These are phyloP conservation scores for Malurus splendens DNA, from an alignment of 2,797 vertebrate genomes.

Conservation along the genomic window DNA sequence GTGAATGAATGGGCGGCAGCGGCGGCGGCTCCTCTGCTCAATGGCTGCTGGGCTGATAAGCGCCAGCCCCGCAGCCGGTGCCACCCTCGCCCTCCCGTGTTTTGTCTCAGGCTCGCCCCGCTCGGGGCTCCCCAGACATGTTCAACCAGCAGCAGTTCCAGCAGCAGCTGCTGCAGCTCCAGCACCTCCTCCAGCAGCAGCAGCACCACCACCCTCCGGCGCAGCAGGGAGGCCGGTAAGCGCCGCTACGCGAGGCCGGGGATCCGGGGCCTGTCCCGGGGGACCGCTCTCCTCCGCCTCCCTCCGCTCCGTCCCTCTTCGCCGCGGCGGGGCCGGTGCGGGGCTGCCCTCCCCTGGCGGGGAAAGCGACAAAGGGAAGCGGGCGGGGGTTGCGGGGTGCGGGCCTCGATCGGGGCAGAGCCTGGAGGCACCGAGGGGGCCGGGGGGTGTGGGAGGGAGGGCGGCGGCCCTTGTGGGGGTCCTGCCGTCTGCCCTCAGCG, in stretches of 20 bases:
- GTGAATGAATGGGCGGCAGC: slow-evolving; percentile 49
- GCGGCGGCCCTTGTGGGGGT: neutral
- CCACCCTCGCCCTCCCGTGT: slow-evolving; percentile 11
- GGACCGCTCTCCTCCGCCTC: neutral
- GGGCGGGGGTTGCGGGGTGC: neutral
- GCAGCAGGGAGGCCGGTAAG: slow-evolving; percentile 80
- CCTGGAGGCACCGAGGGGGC: neutral
- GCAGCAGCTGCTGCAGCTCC: slow-evolving; percentile 71
- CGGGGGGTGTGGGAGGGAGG: neutral
- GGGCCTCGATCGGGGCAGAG: neutral
- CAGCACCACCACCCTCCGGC: slow-evolving; percentile 66
- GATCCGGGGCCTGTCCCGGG: slow-evolving; percentile 53
- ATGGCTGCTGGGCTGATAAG: slow-evolving; percentile 36
- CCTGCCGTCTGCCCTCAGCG: neutral
- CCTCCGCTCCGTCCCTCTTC: neutral
- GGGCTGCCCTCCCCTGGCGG: neutral
- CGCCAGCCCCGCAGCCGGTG: slow-evolving; percentile 14
- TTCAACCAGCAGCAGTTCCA: slow-evolving; percentile 85
- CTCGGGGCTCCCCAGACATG: slow-evolving; percentile 59
- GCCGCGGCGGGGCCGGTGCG: neutral
- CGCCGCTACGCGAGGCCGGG: slow-evolving; percentile 50
- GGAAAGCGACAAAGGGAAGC: neutral
- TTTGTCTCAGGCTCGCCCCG: slow-evolving; percentile 38
- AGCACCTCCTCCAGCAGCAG: slow-evolving; percentile 64
- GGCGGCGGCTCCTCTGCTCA: neutral